Evolutionary conservation across 2,797 vertebrate species (phyloP), one percentile per base, ranked within the genome.

Genomic region (Propithecus deckenii): DNA sequence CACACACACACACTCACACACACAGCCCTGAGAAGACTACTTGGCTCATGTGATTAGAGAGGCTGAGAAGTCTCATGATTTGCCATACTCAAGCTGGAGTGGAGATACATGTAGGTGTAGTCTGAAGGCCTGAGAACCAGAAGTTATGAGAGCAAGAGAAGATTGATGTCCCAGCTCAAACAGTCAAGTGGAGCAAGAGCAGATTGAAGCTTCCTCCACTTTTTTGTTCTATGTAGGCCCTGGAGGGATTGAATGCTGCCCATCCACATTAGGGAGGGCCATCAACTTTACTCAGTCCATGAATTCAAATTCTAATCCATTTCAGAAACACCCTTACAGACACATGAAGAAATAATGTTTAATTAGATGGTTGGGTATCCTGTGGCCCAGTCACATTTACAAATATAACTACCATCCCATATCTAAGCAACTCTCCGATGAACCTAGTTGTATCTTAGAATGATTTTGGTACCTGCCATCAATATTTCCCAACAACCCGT

Each of bases 341-440:
- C 4, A 30, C 48, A 83, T 5, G 15, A 13, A 50, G 32, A 81
- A 50, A 57, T 50, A 10, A 76, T 55, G 22, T 35, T 67, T 7
- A 30, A n/a, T 55, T 61, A 20, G 12, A 85, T 18, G 8, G 38
- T 22, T 72, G n/a, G 12, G 4, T 14, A 46, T n/a, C 30, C 41
- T 0, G 0, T 38, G 5, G 4, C 25, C 20, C 30, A 67, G 15
- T 35, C 35, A 55, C 7, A 15, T 13, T 76, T 23, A 55, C 9
- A 55, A 28, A 43, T 10, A 67, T 28, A 46, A 50, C 38, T 69
- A 69, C 5, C 12, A 6, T 38, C 23, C 14, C 4, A 8, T 57
- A 76, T 57, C 28, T 30, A 89, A n/a, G 8, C 25, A 28, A 2
- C 15, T 7, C 41, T 38, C 1, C 41, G 55, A 59, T 57, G 4